A percentile compares a stretch with the other conserved stretches of the same genome.
Conservation (phyloP, 2,888 invertebrate species). For the Sceliomorpha sp. region DNA sequence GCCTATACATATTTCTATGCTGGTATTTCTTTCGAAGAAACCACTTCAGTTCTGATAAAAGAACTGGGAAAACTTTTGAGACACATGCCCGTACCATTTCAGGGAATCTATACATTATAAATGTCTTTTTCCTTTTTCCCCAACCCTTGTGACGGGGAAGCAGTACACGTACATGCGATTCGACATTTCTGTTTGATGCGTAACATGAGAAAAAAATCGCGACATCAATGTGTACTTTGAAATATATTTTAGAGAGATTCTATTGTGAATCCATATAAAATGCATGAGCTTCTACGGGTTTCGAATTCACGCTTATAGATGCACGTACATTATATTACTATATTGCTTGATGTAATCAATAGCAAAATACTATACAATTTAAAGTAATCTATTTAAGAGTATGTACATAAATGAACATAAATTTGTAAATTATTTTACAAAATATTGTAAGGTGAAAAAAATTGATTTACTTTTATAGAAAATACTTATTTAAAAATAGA, state of each 20-base stretch:
- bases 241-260: conserved; percentile 44
- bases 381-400: too few species aligned
- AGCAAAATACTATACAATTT: too few species aligned
- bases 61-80: conserved; percentile 70
- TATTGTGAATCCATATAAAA: conserved; percentile 33
- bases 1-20: conserved; percentile 57
- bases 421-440: too few species aligned
- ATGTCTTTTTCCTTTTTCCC: conserved; percentile 60
- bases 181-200: conserved; percentile 34
- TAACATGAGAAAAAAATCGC: conserved; percentile 45
- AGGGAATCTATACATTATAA: conserved; percentile 73
- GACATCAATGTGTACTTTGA: conserved; percentile 49
- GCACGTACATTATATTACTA: conserved; percentile 6
- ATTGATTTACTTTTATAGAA: too few species aligned
- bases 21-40: conserved; percentile 63
- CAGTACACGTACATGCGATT: conserved; percentile 33
- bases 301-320: conserved; percentile 2
- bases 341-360: background rate
- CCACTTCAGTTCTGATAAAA: conserved; percentile 65
- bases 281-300: conserved; percentile 20
- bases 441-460: too few species aligned
- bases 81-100: conserved; percentile 70
- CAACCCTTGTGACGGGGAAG: conserved; percentile 28
- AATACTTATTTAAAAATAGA: too few species aligned
- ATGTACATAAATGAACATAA: too few species aligned